These are phyloP conservation scores for Vulpes vulpes DNA, from an alignment of 2,113 vertebrate species.

Conservation along the genomic window DNA sequence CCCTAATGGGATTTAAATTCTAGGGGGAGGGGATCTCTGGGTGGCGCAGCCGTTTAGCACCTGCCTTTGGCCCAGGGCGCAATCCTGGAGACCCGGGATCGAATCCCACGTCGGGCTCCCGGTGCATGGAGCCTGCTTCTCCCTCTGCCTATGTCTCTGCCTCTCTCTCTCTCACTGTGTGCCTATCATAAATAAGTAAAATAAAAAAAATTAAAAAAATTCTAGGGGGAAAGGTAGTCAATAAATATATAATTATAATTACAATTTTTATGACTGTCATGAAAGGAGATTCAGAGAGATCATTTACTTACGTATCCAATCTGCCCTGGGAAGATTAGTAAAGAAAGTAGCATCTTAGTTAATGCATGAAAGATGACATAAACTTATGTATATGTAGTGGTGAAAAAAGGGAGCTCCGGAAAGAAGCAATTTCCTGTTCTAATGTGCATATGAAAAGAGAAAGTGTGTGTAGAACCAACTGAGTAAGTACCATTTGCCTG, in stretches of 20 bases:
- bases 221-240: background rate
- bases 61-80: too few species aligned
- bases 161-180: too few species aligned
- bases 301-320: background rate
- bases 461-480: background rate
- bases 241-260: slow-evolving; percentile 28
- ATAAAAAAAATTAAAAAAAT: background rate
- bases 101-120: too few species aligned
- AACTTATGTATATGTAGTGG: background rate
- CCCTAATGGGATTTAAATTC: slow-evolving; percentile 1
- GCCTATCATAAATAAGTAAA: too few species aligned
- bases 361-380: background rate
- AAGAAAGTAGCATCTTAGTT: background rate
- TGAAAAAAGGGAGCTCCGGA: background rate
- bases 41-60: too few species aligned
- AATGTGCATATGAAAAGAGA: background rate
- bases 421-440: background rate
- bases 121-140: too few species aligned
- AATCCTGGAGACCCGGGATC: too few species aligned
- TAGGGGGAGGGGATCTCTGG: background rate
- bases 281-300: background rate
- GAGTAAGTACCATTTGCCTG: background rate
- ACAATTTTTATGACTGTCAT: background rate
- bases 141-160: too few species aligned
- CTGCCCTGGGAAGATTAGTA: background rate